These are phyloP conservation scores for Aphrophora alni DNA, from an alignment of 2,888 invertebrate species.

Conservation along the genomic window DNA sequence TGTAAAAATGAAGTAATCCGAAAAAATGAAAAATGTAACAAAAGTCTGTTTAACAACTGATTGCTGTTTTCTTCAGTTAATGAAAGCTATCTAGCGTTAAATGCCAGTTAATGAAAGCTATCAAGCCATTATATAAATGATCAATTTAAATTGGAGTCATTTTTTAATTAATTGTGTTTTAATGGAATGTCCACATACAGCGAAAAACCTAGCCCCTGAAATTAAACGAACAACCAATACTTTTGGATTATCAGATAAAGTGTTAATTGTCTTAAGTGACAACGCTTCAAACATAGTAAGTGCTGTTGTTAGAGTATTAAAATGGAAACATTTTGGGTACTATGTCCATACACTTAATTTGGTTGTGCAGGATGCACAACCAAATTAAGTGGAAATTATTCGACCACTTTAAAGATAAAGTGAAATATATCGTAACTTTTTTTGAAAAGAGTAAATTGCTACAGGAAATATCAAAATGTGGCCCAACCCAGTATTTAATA, in stretches of 20 bases:
- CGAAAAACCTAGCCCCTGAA: too few species aligned
- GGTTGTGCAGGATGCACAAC: slow-evolving; percentile 10
- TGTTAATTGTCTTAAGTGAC: slow-evolving; percentile 18
- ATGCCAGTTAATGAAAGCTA: too few species aligned
- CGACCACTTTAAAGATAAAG: neutral
- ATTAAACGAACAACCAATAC: neutral
- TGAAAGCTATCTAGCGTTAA: slow-evolving; percentile 27
- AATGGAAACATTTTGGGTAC: too few species aligned
- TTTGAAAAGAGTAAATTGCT: too few species aligned
- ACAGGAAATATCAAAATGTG: too few species aligned
- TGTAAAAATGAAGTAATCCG: too few species aligned
- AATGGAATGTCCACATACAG: slow-evolving; percentile 10
- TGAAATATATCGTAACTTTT: neutral
- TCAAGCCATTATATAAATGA: slow-evolving; percentile 18
- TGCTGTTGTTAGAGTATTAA: neutral
- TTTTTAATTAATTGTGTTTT: slow-evolving; percentile 6
- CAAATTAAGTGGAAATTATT: neutral
- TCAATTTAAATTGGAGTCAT: slow-evolving; percentile 12
- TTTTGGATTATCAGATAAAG: neutral
- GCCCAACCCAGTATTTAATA: too few species aligned
- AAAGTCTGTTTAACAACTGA: slow-evolving; percentile 32
- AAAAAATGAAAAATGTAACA: too few species aligned
- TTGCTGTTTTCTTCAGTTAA: slow-evolving; percentile 16
- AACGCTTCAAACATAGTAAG: slow-evolving; percentile 15
- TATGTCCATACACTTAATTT: too few species aligned